A percentile compares a stretch with the other conserved stretches of the same genome.
These are phyloP conservation scores for Troglohyphantes excavatus DNA, from an alignment of 2,888 invertebrate genomes.

Conservation along the genomic window DNA sequence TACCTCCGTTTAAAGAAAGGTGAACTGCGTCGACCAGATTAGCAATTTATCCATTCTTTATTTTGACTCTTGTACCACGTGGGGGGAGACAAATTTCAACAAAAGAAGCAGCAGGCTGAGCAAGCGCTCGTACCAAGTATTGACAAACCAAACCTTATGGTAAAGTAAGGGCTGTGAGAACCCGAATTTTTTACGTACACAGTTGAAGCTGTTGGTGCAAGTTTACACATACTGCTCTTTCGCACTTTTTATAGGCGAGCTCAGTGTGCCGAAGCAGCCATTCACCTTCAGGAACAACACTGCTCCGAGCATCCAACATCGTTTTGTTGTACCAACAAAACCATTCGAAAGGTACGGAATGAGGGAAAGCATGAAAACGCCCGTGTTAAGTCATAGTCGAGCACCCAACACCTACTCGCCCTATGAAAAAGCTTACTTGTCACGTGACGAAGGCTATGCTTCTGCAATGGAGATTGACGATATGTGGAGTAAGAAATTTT, in stretches of 20 bases:
- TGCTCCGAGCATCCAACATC: neutral
- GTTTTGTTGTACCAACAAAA: neutral
- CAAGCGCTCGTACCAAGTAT: no score
- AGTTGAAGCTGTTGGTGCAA: no score
- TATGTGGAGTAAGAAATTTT: conserved; percentile 37
- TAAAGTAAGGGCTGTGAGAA: no score
- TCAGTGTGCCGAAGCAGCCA: neutral
- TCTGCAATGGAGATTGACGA: conserved; percentile 14
- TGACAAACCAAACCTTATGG: no score
- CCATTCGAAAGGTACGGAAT: neutral
- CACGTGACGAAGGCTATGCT: conserved; percentile 13
- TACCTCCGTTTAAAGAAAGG: no score
- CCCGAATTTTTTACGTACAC: no score
- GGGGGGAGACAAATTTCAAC: no score
- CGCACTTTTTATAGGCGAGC: neutral
- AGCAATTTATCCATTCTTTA: no score
- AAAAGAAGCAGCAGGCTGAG: no score
- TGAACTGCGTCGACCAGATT: no score
- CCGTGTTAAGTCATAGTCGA: neutral
- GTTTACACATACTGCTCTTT: neutral
- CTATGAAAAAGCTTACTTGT: neutral
- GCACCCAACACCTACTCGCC: neutral
- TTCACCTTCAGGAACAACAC: conserved; percentile 20
- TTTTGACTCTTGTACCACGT: no score
- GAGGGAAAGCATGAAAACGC: neutral